Percentiles rank a stretch among this genome's conserved stretches.
These are phyloP conservation scores for Alcedo atthis DNA, from an alignment of 2,797 vertebrate species.

Conservation along the genomic window DNA sequence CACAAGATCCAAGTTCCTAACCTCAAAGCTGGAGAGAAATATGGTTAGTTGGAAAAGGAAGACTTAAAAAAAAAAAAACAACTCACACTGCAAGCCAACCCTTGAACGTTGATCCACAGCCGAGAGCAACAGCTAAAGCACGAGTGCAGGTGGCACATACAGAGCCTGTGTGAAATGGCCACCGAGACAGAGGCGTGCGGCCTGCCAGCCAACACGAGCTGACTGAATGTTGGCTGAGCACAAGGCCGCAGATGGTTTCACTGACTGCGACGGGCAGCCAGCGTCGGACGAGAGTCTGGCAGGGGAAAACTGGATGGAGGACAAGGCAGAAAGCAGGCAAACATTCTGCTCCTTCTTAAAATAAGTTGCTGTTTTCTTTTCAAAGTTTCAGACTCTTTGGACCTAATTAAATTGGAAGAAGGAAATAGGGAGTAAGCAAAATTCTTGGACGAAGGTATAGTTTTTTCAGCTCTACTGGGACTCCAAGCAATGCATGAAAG, in stretches of 20 bases:
- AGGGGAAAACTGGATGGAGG: neutral
- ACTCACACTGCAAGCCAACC: neutral
- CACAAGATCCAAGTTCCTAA: neutral
- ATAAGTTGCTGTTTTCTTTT: neutral
- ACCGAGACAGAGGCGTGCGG: neutral
- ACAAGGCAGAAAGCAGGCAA: neutral
- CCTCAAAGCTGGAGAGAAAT: neutral
- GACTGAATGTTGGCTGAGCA: neutral
- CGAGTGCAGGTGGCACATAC: fast-evolving
- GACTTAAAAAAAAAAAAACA: neutral
- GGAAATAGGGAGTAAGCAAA: conserved; percentile 24
- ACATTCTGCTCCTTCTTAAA: neutral
- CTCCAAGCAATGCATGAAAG: neutral
- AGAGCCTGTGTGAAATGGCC: neutral
- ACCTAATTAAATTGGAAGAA: conserved; percentile 31
- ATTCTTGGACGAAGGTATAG: neutral
- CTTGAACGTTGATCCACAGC: neutral
- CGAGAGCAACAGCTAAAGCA: neutral
- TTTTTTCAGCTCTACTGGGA: neutral
- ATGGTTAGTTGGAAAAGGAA: neutral
- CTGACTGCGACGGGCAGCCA: neutral
- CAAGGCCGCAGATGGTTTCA: neutral
- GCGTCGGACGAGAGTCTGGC: neutral
- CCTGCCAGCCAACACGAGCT: neutral
- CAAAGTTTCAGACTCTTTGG: neutral